Base-by-base conservation (phyloP, 2,888 invertebrate genomes). In the Mamestra brassicae region DNA sequence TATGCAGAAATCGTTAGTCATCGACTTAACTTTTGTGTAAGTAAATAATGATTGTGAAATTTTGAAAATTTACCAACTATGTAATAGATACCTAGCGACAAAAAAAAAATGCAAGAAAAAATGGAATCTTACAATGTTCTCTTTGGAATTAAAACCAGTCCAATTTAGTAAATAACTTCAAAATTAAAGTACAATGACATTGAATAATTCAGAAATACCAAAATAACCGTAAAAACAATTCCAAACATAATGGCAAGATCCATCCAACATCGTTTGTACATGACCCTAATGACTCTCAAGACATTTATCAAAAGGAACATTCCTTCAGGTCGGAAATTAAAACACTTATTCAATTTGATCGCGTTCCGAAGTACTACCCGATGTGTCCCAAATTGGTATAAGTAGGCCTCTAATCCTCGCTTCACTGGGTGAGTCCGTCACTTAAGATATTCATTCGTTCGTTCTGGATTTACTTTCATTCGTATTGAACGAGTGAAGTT, bases 401-500 rank as follows among this genome's bases (percentile, higher is more conserved):
- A 84, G 80, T 84, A 84, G 71, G 63, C 47, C 55, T 81, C 69
- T 85, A 88, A 87, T 83, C 76, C 78, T 64, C 62, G 74, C 63
- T 76, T 64, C 75, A 80, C 87, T 81, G 86, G 78, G 76, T 80
- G 84, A 82, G 83, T 87, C 87, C 84, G 74, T 87, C 86, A 88
- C 87, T 89, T 89, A 76, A 85, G 87, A 89, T 90, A 91, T 89
- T 89, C 87, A 86, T 84, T 88, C 88, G 82, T 89, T 83, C 81
- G 87, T 85, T 84, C 86, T 85, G 90, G 90, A 91, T 92, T 93
- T 91, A 90, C 89, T 91, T 93, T 92, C 90, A 89, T 90, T 89
- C 85, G 88, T 89, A 92, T 90, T 91, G 91, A 91, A 91, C 84
- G 89, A 85, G 83, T 88, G 87, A 88, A 88, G 79, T 84, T 81